Percentiles rank a stretch among this genome's conserved stretches.
These are phyloP conservation scores for Chorisops tibialis DNA, from an alignment of 2,888 invertebrate genomes.

Conservation along the genomic window DNA sequence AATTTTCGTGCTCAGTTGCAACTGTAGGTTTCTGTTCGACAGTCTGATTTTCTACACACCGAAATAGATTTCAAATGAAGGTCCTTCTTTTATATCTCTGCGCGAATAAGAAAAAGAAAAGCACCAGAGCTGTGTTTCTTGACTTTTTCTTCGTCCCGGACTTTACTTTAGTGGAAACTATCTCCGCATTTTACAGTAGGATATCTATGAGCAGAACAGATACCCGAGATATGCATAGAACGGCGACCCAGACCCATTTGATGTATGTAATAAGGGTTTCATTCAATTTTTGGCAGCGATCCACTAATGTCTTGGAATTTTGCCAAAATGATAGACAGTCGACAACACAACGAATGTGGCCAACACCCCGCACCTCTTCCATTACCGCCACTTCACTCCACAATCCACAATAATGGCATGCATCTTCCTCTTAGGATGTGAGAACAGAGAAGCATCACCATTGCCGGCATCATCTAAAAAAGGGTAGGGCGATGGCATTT, in stretches of 20 bases:
- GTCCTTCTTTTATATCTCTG: too few species aligned
- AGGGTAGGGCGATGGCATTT: too few species aligned
- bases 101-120: too few species aligned
- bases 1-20: too few species aligned
- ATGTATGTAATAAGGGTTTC: constrained; percentile 22
- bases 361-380: neutral
- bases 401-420: too few species aligned
- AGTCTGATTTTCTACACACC: too few species aligned
- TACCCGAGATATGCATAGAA: neutral
- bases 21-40: too few species aligned
- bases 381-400: neutral
- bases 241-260: constrained; percentile 10
- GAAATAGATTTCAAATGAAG: too few species aligned
- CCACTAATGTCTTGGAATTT: constrained; percentile 28
- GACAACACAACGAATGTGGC: constrained; percentile 3
- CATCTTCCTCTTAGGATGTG: neutral
- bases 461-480: constrained; percentile 1
- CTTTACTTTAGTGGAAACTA: too few species aligned
- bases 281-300: constrained; percentile 27
- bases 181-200: too few species aligned
- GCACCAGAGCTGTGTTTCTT: too few species aligned
- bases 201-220: neutral
- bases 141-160: too few species aligned
- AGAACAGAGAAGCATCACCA: neutral
- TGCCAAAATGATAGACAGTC: constrained; percentile 26